Evolutionary conservation across 92 coral and sea anemone genomes (phyloP), one percentile per base, ranked within the genome.

Genomic region (Meandrina meandrites): DNA sequence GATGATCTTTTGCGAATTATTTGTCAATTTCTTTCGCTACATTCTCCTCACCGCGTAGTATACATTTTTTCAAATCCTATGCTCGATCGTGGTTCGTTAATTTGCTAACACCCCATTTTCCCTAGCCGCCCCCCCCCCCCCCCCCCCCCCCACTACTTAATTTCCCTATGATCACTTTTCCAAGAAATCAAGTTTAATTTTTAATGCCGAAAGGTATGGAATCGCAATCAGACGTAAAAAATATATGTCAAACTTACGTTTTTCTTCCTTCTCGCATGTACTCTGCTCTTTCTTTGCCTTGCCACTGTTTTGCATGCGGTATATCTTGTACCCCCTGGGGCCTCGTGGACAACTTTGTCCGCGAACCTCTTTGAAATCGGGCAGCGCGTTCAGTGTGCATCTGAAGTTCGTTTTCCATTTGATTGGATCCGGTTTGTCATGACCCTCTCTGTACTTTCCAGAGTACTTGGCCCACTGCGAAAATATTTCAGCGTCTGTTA

Each of bases 381-480:
- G 90, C 21, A 91, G 79, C 1, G 97, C 93, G 57, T 94, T 94
- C 50, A 94, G 69, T 2, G 94, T 94, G 36, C 97, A 94, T 17
- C 97, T 86, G 66, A 94, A 92, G 74, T 94, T 94, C 8, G 97
- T 92, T 74, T 94, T 94, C 97, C 94, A 91, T 9, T 92, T 88
- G 4, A 32, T 30, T 4, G 92, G 92, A 71, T 89, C 88, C 5
- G 86, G 90, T 21, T 2, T 27, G 42, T 81, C 88, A 22, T 30
- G 13, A 28, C 79, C 90, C 2, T 30, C 45, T 24, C 19, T 87
- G 78, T 28, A 94, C 42, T 81, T 92, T n/a, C 97, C 97, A 35
- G 97, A 92, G 47, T 94, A 80, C 7, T 56, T 53, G 8, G 97
- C 97, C 97, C 97, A 94, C 66, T 88, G 90, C 1, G 69, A 74